phyloP scores from a whole-genome alignment of 2,888 invertebrate species.

The Metacarcinus magister region DNA sequence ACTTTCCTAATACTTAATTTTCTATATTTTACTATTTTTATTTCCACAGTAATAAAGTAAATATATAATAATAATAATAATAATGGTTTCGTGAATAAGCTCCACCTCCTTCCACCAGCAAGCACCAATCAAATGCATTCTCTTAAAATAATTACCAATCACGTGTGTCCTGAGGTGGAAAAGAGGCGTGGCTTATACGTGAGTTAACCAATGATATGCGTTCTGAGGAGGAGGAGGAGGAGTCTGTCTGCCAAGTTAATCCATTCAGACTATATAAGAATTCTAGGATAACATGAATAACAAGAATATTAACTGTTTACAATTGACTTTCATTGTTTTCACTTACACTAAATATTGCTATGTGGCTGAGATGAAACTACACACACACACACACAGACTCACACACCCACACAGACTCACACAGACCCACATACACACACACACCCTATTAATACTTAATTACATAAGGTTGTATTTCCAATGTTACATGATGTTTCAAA shows the following conservation, averaged over 20 bases:
- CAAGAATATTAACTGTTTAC: not conserved
- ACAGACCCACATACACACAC: not conserved
- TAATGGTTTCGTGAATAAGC: too few relatives aligned
- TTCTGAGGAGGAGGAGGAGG: not conserved
- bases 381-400: not conserved
- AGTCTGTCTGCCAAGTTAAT: not conserved
- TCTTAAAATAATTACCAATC: not conserved
- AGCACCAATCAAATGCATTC: too few relatives aligned
- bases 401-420: not conserved
- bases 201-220: not conserved
- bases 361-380: not conserved
- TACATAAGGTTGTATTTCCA: not conserved
- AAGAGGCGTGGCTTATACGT: not conserved
- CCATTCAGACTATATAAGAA: not conserved
- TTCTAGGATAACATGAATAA: not conserved
- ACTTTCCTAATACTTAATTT: too few relatives aligned
- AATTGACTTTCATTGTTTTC: not conserved
- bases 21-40: too few relatives aligned
- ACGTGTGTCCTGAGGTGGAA: not conserved
- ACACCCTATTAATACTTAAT: not conserved
- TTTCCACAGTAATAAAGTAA: too few relatives aligned
- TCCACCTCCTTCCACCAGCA: too few relatives aligned
- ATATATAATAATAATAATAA: too few relatives aligned
- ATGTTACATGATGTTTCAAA: not conserved
- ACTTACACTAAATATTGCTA: constrained; percentile 8